These are phyloP conservation scores for Hypothenemus hampei DNA, from an alignment of 1,140 invertebrate genomes.

Conservation along the genomic window DNA sequence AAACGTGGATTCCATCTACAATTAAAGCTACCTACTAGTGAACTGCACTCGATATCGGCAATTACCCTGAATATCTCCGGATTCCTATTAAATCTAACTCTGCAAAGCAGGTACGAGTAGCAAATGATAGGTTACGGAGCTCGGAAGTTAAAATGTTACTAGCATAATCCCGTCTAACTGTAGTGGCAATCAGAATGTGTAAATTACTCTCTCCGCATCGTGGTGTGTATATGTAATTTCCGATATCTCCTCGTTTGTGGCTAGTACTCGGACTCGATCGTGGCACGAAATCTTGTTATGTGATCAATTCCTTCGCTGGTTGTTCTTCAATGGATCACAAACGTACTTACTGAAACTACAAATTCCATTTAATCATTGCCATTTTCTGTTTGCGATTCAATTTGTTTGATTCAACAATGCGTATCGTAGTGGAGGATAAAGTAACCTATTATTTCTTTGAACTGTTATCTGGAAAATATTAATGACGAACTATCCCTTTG, in stretches of 20 bases:
- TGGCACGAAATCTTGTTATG: conserved; percentile 39
- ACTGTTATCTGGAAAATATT: too few species aligned
- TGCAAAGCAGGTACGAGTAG: conserved; percentile 36
- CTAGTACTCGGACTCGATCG: conserved; percentile 35
- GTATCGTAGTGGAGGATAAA: too few species aligned
- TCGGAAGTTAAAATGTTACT: conserved; percentile 43
- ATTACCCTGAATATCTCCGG: conserved; percentile 32
- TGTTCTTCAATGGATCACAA: conserved; percentile 11
- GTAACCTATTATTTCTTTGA: too few species aligned
- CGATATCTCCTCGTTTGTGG: conserved; percentile 38
- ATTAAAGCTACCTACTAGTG: conserved; percentile 33
- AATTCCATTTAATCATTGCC: conserved; percentile 18
- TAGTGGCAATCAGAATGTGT: conserved; percentile 41
- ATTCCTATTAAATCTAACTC: conserved; percentile 40
- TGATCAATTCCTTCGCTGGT: conserved; percentile 33
- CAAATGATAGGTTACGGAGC: conserved; percentile 39
- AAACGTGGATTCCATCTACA: conserved; percentile 27
- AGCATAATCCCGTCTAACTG: conserved; percentile 41
- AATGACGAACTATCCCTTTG: too few species aligned
- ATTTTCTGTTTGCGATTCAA: too few species aligned
- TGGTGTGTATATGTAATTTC: conserved; percentile 36
- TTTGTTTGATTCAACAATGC: conserved; percentile 16
- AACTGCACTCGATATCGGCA: conserved; percentile 21
- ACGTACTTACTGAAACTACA: conserved; percentile 15
- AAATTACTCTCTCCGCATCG: conserved; percentile 34